Conservation (phyloP, 2,888 invertebrate genomes). For the Lymantria dispar region DNA sequence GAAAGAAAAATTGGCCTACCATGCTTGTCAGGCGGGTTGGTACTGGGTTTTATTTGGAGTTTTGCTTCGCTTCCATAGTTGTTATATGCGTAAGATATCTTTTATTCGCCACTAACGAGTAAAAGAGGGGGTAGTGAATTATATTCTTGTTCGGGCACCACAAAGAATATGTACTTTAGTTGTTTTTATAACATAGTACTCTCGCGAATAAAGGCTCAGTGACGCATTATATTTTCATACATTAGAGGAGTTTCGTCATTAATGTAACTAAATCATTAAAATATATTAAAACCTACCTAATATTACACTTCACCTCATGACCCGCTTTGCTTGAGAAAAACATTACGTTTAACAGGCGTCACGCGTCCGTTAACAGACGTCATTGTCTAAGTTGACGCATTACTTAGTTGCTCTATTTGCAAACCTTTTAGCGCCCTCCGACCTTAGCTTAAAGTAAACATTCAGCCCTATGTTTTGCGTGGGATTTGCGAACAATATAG, state of each 20-base stretch:
- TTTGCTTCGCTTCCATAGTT: too few species aligned
- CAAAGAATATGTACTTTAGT: too few species aligned
- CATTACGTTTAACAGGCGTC: conserved; percentile 42
- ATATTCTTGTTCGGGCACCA: too few species aligned
- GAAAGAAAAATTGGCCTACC: too few species aligned
- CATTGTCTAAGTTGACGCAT: conserved; percentile 75
- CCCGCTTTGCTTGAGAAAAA: conserved; percentile 26
- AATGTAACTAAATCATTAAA: not conserved
- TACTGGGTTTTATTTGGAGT: too few species aligned
- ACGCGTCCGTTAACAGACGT: conserved; percentile 54
- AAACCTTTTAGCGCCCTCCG: conserved; percentile 75
- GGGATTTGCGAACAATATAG: conserved; percentile 5
- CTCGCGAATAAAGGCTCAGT: too few species aligned
- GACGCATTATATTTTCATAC: too few species aligned
- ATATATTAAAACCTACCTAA: not conserved
- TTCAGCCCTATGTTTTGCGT: conserved; percentile 35
- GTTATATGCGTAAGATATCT: too few species aligned
- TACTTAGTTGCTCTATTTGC: conserved; percentile 74
- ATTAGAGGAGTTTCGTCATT: not conserved
- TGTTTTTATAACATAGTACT: too few species aligned
- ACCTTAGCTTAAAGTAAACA: conserved; percentile 65
- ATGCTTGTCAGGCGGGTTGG: too few species aligned
- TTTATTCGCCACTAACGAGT: too few species aligned
- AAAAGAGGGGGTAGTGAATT: too few species aligned
- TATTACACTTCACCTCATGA: not conserved